phyloP scores from a whole-genome alignment of 2,113 vertebrate species.

The Hystrix brachyura region DNA sequence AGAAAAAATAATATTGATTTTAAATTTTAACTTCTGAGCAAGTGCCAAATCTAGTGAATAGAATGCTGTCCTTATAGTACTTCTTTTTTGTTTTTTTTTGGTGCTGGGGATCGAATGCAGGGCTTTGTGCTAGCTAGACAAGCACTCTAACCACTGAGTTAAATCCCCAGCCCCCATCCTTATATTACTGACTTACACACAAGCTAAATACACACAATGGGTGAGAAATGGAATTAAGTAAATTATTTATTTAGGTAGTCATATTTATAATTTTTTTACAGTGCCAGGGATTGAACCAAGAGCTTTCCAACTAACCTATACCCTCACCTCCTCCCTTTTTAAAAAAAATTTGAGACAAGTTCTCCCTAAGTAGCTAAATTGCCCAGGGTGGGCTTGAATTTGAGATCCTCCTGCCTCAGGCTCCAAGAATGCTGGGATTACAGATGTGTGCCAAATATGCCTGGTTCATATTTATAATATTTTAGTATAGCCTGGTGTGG shows the following conservation, averaged over 20 bases:
- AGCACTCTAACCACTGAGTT: no score
- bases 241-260: neutral
- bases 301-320: neutral
- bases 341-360: neutral
- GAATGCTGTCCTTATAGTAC: neutral
- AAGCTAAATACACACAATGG: neutral
- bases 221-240: neutral
- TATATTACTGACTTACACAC: neutral
- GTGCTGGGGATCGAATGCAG: no score
- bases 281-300: neutral
- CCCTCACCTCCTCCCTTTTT: neutral
- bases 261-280: neutral
- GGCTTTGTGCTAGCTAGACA: no score
- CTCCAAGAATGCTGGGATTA: neutral
- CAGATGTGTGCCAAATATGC: neutral
- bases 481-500: no score
- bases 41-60: neutral
- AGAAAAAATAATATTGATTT: neutral
- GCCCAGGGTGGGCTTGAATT: neutral
- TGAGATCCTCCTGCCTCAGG: neutral
- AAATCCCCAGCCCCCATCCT: neutral
- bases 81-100: neutral
- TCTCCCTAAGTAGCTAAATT: neutral
- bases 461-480: neutral
- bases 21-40: neutral